These are phyloP conservation scores for Trichomalopsis sarcophagae DNA, from an alignment of 1,140 invertebrate genomes.

Conservation along the genomic window DNA sequence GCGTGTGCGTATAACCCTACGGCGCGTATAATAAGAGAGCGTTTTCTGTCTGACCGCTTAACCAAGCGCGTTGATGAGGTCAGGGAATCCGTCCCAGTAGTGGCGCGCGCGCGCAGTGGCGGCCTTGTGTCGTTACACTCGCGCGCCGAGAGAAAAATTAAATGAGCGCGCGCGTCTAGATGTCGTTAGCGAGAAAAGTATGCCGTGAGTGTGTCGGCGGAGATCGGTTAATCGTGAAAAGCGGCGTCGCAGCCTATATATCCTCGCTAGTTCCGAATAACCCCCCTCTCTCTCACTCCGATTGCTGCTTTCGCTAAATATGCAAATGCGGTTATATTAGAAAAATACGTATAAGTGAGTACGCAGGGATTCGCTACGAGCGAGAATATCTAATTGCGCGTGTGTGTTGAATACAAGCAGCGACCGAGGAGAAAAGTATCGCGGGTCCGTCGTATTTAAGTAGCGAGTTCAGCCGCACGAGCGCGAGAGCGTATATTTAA, in stretches of 20 bases:
- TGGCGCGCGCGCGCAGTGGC: not conserved
- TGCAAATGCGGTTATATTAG: constrained; percentile 63
- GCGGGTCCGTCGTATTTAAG: constrained; percentile 70
- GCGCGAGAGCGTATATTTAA: constrained; percentile 70
- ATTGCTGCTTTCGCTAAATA: constrained; percentile 53
- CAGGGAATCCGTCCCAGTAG: constrained; percentile 45
- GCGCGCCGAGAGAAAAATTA: not conserved
- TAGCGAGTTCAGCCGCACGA: constrained; percentile 72
- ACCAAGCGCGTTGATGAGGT: constrained; percentile 55
- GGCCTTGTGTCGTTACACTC: constrained; percentile 3
- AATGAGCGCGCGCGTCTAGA: not conserved
- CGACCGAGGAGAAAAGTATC: constrained; percentile 62
- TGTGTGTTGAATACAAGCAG: no score
- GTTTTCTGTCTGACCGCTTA: constrained; percentile 59
- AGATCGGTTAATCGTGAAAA: not conserved
- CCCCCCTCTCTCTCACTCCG: no score
- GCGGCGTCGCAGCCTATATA: no score
- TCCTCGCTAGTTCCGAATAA: no score
- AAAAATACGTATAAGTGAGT: constrained; percentile 50
- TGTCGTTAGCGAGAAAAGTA: constrained; percentile 5
- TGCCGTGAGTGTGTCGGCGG: not conserved
- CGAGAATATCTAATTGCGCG: constrained; percentile 10
- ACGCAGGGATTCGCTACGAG: constrained; percentile 32
- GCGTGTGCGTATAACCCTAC: constrained; percentile 41
- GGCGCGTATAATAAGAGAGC: constrained; percentile 50